Evolutionary conservation across 2,888 invertebrate genomes (phyloP).

Genomic region (Drosophila siamana): DNA sequence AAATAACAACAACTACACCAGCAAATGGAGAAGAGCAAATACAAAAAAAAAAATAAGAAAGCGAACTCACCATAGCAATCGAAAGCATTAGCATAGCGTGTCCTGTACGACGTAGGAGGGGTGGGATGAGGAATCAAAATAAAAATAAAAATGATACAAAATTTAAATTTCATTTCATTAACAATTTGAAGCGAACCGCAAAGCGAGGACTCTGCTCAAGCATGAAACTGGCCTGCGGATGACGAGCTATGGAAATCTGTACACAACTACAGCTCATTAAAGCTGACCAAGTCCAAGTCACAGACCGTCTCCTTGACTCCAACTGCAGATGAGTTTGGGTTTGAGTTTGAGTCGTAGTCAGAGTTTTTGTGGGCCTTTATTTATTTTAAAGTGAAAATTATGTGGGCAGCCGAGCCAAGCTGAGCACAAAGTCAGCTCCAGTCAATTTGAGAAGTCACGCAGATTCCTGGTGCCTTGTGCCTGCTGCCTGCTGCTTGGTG

Average conservation of each 20-base stretch:
- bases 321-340: neutral
- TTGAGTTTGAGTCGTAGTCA: neutral
- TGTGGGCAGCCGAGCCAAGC: slow-evolving; percentile 13
- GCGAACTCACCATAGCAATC: slow-evolving; percentile 54
- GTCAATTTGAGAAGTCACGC: slow-evolving; percentile 65
- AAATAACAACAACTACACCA: slow-evolving; percentile 9
- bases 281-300: slow-evolving; percentile 27
- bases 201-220: slow-evolving; percentile 18
- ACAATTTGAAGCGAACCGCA: slow-evolving; percentile 50
- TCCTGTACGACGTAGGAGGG: neutral
- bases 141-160: slow-evolving; percentile 52
- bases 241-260: slow-evolving; percentile 57
- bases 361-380: slow-evolving; percentile 27
- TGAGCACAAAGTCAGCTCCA: slow-evolving; percentile 30
- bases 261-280: slow-evolving; percentile 74
- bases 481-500: neutral
- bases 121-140: neutral
- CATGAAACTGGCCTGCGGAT: slow-evolving; percentile 40
- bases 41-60: slow-evolving; percentile 14
- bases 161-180: slow-evolving; percentile 71
- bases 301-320: neutral
- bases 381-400: slow-evolving; percentile 58
- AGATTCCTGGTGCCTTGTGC: slow-evolving; percentile 21
- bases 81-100: slow-evolving; percentile 33
- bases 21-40: slow-evolving; percentile 30